A percentile compares a stretch with the other conserved stretches of the same genome.
phyloP scores from a whole-genome alignment of 2,113 vertebrate genomes.

The Dasypus novemcinctus region DNA sequence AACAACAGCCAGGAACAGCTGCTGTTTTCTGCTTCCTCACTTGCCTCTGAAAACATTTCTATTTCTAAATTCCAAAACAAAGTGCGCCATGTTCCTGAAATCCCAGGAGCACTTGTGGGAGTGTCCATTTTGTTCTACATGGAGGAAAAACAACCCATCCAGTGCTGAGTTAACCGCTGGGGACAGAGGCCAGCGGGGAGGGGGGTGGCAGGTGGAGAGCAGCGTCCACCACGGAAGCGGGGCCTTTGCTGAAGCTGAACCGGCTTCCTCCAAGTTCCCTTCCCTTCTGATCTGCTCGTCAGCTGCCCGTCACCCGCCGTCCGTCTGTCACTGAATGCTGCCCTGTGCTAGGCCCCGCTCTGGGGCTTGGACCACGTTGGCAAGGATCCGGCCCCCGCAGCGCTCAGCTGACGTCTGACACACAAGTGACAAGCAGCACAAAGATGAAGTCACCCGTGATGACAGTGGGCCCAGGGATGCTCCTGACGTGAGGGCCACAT shows the following conservation, averaged over 20 bases:
- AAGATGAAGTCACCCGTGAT: too few relatives aligned
- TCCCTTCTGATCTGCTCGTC: accelerated
- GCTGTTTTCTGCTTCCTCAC: background rate
- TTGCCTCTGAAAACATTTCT: background rate
- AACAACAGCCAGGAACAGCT: background rate
- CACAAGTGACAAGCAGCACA: too few relatives aligned
- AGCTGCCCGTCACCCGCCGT: too few relatives aligned
- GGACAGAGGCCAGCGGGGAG: background rate
- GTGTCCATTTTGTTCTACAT: background rate
- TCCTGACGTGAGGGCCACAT: too few relatives aligned
- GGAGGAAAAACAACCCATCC: background rate
- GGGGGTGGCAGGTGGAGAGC: background rate
- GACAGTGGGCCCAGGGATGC: too few relatives aligned
- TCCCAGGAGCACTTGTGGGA: background rate
- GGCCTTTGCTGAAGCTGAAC: background rate
- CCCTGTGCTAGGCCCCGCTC: too few relatives aligned
- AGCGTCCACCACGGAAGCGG: accelerated
- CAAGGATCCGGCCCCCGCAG: too few relatives aligned
- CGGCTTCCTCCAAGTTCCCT: background rate
- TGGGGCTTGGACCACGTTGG: too few relatives aligned
- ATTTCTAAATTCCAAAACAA: conserved; percentile 24
- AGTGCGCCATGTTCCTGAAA: background rate
- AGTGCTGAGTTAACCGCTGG: background rate
- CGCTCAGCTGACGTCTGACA: too few relatives aligned
- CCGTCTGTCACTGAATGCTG: too few relatives aligned